These are phyloP conservation scores for Leptopilina myrica DNA, from an alignment of 2,888 invertebrate genomes.

Conservation along the genomic window DNA sequence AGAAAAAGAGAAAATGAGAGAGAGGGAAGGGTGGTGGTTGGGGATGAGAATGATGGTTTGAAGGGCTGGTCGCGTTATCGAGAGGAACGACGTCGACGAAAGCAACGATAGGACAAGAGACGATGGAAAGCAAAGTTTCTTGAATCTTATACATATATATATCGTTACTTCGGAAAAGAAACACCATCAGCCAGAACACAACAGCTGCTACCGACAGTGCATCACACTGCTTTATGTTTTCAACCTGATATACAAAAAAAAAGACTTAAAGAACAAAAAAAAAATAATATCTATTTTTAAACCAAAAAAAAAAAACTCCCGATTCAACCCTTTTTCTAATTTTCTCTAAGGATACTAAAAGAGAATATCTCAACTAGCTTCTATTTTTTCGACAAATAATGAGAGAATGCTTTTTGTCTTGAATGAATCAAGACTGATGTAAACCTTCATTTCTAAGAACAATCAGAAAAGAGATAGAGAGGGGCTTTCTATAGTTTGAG, in stretches of 20 bases:
- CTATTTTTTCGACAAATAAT: too few species aligned
- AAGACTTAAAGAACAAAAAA: not conserved
- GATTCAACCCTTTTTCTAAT: too few species aligned
- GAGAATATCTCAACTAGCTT: too few species aligned
- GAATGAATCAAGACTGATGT: not conserved
- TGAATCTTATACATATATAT: constrained; percentile 24
- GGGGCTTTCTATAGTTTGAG: not conserved
- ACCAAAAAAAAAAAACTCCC: not conserved
- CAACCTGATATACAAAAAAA: not conserved
- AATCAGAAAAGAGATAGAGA: not conserved
- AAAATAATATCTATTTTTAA: not conserved
- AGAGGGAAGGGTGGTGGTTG: not conserved
- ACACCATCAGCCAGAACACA: constrained; percentile 40
- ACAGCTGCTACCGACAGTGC: constrained; percentile 38
- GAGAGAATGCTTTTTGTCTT: too few species aligned
- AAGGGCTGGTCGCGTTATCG: constrained; percentile 38
- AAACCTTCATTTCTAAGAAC: constrained; percentile 17
- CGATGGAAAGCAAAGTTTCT: constrained; percentile 33
- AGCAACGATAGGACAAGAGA: constrained; percentile 8
- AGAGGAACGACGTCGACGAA: constrained; percentile 37
- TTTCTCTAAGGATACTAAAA: too few species aligned
- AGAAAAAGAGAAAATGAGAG: not conserved
- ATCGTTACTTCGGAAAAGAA: constrained; percentile 34
- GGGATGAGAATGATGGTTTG: constrained; percentile 9
- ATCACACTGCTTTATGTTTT: constrained; percentile 31